Conservation (phyloP, 92 coral and sea anemone species). For the Bergia puertoricense region DNA sequence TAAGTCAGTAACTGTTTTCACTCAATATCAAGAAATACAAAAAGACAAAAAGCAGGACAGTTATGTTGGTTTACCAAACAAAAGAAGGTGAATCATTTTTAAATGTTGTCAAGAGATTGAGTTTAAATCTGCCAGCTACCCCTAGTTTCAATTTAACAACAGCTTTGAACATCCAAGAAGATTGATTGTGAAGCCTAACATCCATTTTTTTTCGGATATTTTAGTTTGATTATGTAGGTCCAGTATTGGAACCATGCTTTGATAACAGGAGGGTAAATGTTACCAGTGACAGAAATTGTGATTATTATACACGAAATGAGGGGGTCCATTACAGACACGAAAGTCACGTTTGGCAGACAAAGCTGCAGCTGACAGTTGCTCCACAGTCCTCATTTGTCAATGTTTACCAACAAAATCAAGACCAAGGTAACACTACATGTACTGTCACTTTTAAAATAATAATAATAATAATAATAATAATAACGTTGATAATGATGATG, state of each 20-base stretch:
- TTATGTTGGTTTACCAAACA: too few relatives aligned
- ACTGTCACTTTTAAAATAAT: neutral
- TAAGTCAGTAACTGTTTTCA: too few relatives aligned
- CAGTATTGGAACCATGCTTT: neutral
- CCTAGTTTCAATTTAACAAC: too few relatives aligned
- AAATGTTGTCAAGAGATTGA: too few relatives aligned
- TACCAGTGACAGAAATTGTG: neutral
- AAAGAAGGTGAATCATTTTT: too few relatives aligned
- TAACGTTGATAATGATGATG: too few relatives aligned
- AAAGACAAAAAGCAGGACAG: too few relatives aligned
- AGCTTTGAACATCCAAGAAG: too few relatives aligned
- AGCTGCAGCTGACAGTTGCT: neutral
- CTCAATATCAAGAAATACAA: too few relatives aligned
- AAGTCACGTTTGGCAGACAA: neutral
- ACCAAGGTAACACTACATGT: neutral
- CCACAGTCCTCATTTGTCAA: neutral
- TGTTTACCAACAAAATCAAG: neutral
- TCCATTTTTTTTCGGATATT: neutral
- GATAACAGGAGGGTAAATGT: neutral
- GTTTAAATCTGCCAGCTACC: too few relatives aligned
- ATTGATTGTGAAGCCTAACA: neutral
- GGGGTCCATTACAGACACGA: neutral
- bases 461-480: too few relatives aligned
- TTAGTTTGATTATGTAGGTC: neutral
- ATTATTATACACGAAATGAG: neutral